Base-by-base conservation (phyloP, 64 coral and sea anemone species). In the Pocillopora verrucosa region DNA sequence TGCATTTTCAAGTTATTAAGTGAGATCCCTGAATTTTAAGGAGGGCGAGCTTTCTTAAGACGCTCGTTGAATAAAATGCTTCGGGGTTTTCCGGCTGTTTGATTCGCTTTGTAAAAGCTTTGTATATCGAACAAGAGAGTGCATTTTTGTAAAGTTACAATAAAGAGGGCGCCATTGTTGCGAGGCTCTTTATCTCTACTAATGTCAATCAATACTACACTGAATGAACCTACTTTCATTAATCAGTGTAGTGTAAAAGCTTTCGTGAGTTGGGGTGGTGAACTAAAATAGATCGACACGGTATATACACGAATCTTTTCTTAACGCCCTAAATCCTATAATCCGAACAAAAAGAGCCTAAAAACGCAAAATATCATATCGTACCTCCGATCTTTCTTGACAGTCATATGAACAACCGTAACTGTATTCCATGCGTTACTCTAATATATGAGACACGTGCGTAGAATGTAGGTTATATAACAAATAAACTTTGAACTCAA, bases 211-310 rank as follows among this genome's bases (percentile, higher is more conserved):
- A 83, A 65, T 65, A 67, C 61, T 65, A 11, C 10, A 61, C 59
- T 65, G 16, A 83, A 62, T 65, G 80, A 83, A 83, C 34, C 80
- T 56, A 68, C 70, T 84, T 70, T 84, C 62, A 35, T 72, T 72
- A 84, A 63, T 57, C 82, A 72, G 19, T 72, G 82, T 72, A 84
- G 64, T 72, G 82, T 84, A 84, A 84, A 84, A 57, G 16, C 17
- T 84, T 56, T 57, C 82, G 82, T 84, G 82, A 84, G 63, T 36
- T n/a, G 12, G 57, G 63, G 64, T n/a, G 37, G 36, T 25, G 17
- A 24, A 7, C 22, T 3, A 84, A 58, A 65, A 65, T 65, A 84
- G 65, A 72, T 10, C 36, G 19, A 65, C n/a, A 9, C 2, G 41
- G 41, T 51, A 51, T 10, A 11, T 56, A 5, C 63, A 56, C 35